Evolutionary conservation across 2,797 vertebrate species (phyloP).

Genomic region (Galago senegalensis): DNA sequence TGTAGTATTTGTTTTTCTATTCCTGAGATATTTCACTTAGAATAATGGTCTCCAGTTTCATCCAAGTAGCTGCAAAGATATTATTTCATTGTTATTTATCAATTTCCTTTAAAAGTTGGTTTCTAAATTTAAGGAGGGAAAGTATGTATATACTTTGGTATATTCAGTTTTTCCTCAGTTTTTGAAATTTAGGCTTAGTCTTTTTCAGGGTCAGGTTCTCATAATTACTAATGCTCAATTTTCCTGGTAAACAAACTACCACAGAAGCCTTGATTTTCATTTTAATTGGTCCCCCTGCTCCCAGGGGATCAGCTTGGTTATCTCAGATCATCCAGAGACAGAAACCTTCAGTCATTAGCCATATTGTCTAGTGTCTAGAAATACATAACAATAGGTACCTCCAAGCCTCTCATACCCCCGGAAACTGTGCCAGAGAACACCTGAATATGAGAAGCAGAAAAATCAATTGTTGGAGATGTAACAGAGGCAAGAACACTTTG

Average conservation of each 20-base stretch:
- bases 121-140: conserved; percentile 53
- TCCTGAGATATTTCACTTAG: not conserved
- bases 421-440: conserved; percentile 47
- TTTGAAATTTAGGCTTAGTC: conserved; percentile 52
- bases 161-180: not conserved
- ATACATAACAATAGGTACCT: not conserved
- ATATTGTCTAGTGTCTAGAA: not conserved
- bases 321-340: not conserved
- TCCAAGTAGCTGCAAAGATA: not conserved
- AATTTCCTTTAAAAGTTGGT: conserved; percentile 26
- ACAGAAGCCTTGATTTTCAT: conserved; percentile 44
- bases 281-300: not conserved
- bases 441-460: not conserved
- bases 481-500: not conserved
- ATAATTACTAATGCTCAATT: conserved; percentile 54
- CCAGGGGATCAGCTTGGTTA: not conserved
- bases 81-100: not conserved
- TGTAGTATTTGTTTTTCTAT: not conserved
- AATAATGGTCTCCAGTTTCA: not conserved
- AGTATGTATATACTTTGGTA: not conserved
- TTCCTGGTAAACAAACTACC: not conserved
- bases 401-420: conserved; percentile 4
- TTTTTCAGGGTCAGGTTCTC: conserved; percentile 48
- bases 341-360: conserved; percentile 31
- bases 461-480: not conserved